Base-by-base conservation (phyloP, 2,888 invertebrate genomes). In the Apamea sordens region DNA sequence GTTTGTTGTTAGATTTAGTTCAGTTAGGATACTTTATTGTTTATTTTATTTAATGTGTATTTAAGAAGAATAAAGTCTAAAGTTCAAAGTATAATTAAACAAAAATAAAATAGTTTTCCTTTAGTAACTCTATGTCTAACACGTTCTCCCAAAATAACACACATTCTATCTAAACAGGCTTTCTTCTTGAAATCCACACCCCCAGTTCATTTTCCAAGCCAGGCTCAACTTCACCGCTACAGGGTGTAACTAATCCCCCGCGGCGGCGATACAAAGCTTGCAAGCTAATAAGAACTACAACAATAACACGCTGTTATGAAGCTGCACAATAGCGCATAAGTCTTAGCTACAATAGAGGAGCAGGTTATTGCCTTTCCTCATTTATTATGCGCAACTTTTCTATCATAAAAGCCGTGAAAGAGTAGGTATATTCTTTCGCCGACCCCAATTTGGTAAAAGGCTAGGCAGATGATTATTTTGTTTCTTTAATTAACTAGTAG, bases 231-330 rank as follows among this genome's bases (percentile, higher is more conserved):
- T 64, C n/a, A 44, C 56, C n/a, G 21, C 47, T 21, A 36, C 10
- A 24, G 21, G 53, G 64, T 77, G 71, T 63, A 82, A 77, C 74
- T 77, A 77, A 74, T 77, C 74, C 77, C 70, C 53, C 6, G 68
- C 50, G 74, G 74, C 61, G n/a, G 50, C 65, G 28, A 71, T 64
- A 87, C 77, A 71, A 77, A 73, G 72, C 65, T 67, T 10, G 78
- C 77, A 73, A 83, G 73, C 86, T 84, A 82, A 84, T 86, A 77
- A 71, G 83, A 59, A 63, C 73, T 32, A 56, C 59, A 86, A 79
- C 67, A 86, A 79, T 79, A 86, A 76, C 68, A 61, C 32, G 41
- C 36, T 64, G 64, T 56, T 74, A 76, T 44, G 75, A 73, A 82
- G 59, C 70, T 76, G 59, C 73, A 82, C 83, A 82, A 83, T 75